phyloP scores from a whole-genome alignment of 2,113 vertebrate genomes.

The Sinocyclocheilus maitianheensis region DNA sequence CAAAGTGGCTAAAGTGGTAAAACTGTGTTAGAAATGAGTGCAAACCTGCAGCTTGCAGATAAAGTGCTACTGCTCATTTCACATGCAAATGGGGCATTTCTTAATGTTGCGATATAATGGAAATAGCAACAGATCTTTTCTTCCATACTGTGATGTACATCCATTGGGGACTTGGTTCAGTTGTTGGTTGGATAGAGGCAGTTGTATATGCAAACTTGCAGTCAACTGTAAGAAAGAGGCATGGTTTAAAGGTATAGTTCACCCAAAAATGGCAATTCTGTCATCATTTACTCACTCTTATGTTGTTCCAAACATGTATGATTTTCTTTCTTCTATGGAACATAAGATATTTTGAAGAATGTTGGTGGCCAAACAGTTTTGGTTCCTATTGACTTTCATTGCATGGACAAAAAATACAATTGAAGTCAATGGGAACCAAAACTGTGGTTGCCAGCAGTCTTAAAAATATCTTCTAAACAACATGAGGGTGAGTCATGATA shows the following conservation, averaged over 20 bases:
- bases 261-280: background rate
- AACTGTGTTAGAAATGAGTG: background rate
- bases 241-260: background rate
- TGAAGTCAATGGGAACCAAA: too few species aligned
- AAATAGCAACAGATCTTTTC: background rate
- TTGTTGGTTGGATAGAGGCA: background rate
- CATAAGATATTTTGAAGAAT: background rate
- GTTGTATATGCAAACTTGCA: background rate
- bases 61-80: background rate
- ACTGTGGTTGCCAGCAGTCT: background rate
- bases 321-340: background rate
- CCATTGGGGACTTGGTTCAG: background rate
- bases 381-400: background rate
- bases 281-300: background rate
- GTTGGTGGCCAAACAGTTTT: background rate
- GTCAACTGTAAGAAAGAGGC: background rate
- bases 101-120: background rate
- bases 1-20: background rate
- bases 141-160: conserved; percentile 1
- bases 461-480: background rate
- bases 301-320: background rate
- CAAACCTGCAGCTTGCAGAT: background rate
- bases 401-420: background rate
- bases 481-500: background rate
- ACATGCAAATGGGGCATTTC: background rate